Conservation (phyloP, 2,113 vertebrate genomes). For the Phalacrocorax pelagicus region DNA sequence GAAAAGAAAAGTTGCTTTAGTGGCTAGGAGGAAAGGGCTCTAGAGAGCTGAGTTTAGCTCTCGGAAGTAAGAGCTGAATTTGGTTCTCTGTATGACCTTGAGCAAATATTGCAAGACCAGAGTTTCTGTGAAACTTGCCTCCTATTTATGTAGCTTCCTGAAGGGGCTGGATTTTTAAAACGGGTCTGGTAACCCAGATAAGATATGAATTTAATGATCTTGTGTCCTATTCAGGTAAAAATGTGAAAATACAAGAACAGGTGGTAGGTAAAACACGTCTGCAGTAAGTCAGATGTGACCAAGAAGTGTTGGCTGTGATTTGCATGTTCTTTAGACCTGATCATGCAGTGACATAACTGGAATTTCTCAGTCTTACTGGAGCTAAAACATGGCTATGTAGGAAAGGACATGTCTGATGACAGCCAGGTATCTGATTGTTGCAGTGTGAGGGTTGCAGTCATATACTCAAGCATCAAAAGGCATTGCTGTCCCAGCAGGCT, state of each 20-base stretch:
- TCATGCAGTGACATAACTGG: fast-evolving
- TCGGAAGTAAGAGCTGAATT: not conserved
- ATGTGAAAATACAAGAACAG: not conserved
- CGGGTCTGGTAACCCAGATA: not conserved
- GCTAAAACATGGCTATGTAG: not conserved
- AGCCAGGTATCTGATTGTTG: not conserved
- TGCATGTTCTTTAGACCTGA: not conserved
- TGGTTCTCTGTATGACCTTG: not conserved
- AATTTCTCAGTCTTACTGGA: not conserved
- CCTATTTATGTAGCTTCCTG: not conserved
- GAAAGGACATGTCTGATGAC: not conserved
- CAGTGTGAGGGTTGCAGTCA: not conserved
- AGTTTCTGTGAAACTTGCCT: not conserved
- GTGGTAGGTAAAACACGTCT: not conserved
- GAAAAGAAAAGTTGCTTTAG: not conserved
- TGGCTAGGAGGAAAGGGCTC: not conserved
- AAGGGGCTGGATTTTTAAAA: not conserved
- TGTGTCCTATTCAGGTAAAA: not conserved
- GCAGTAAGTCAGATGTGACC: not conserved
- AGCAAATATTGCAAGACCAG: not conserved
- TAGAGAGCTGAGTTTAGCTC: not conserved
- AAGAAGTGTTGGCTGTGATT: not conserved
- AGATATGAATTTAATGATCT: not conserved
- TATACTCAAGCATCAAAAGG: not conserved
- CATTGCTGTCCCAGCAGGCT: not conserved